phyloP scores from a whole-genome alignment of 2,113 vertebrate genomes.

The Nymphicus hollandicus region DNA sequence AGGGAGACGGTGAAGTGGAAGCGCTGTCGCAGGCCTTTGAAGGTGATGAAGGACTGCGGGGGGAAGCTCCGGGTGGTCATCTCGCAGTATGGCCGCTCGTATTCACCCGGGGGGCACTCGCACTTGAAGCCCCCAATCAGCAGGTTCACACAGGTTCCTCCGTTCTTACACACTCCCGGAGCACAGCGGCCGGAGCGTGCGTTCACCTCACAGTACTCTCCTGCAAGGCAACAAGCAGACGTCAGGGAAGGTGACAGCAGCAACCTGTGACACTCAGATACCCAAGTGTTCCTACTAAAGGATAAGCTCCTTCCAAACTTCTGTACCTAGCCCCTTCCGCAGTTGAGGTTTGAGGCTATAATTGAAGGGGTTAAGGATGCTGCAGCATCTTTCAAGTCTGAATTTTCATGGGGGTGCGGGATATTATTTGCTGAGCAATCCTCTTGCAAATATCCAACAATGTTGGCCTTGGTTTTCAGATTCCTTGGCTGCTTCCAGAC shows the following conservation, averaged over 20 bases:
- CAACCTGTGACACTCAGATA: not conserved
- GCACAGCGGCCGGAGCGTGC: slow-evolving; percentile 76
- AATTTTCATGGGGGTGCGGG: not conserved
- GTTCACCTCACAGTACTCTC: slow-evolving; percentile 77
- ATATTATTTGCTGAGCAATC: not conserved
- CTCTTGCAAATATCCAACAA: not conserved
- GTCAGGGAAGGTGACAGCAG: not conserved
- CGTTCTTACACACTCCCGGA: slow-evolving; percentile 76
- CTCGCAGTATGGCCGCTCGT: slow-evolving; percentile 77
- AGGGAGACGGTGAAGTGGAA: slow-evolving; percentile 82
- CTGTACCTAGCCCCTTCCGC: not conserved
- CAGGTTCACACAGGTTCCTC: slow-evolving; percentile 80
- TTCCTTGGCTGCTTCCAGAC: not conserved
- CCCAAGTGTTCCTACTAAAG: not conserved
- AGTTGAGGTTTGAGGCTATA: fast-evolving
- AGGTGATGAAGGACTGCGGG: slow-evolving; percentile 78
- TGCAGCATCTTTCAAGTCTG: not conserved
- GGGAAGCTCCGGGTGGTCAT: slow-evolving; percentile 81
- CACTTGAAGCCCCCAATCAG: slow-evolving; percentile 82
- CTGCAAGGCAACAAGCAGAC: slow-evolving; percentile 36
- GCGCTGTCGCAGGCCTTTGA: slow-evolving; percentile 80
- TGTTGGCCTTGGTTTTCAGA: not conserved
- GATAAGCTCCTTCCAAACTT: not conserved
- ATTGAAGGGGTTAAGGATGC: not conserved
- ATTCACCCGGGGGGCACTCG: slow-evolving; percentile 74